Base-by-base conservation (phyloP, 2,888 invertebrate genomes). In the Philaethria dido region DNA sequence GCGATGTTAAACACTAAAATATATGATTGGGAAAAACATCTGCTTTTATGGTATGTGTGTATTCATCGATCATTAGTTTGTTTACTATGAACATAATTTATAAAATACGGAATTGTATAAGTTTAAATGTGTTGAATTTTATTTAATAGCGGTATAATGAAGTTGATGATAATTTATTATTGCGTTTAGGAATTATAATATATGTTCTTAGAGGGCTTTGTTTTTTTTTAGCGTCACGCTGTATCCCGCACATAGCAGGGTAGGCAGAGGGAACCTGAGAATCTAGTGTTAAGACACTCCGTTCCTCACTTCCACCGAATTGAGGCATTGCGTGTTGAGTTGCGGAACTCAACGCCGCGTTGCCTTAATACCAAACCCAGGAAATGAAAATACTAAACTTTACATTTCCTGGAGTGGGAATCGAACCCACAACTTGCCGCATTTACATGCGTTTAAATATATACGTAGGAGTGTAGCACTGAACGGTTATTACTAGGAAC, bases 1-100 rank as follows among this genome's bases (percentile, higher is more conserved):
- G 60, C 20, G 61, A 62, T 36, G 52, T 66, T 55, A 65, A 50
- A 71, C 61, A 69, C 44, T 62, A 62, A 29, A 57, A 62, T 64
- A 33, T 63, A 45, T 64, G 48, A 64, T 69, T 64, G 60, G 67
- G 39, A 45, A 69, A 55, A 64, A 67, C 71, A 71, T 68, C 71
- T 71, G 71, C 71, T 59, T 57, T 44, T 62, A 57, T 61, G 54
- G 42, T 57, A 57, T 47, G 5, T 62, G 11, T 57, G 18, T 33
- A 33, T 39, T 59, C 50, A 65, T 60, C 59, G 65, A 65, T 65
- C 54, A 54, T 63, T 52, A 54, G 18, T 44, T 63, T 57, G 42
- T 42, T 57, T 57, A 25, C 22, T 57, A 25, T 25, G 57, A 42
- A 11, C 22, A 22, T 22, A 29, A 54, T 44, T 54, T 20, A 54